A percentile compares a stretch with the other conserved stretches of the same genome.
phyloP scores from a whole-genome alignment of 1,140 invertebrate species.

The Diachasma alloeum region DNA sequence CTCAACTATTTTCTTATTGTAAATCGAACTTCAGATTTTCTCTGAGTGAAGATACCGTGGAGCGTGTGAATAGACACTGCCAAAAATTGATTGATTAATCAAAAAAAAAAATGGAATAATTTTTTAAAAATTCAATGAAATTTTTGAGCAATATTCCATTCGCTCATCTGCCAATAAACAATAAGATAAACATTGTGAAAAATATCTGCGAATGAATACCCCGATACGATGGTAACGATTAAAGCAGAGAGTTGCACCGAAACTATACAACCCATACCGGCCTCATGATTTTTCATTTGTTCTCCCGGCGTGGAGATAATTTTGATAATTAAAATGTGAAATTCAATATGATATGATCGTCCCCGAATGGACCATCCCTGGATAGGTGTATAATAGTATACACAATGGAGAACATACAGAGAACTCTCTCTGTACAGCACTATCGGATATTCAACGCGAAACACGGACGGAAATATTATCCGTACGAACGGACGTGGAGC shows the following conservation, averaged over 20 bases:
- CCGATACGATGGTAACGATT: background rate
- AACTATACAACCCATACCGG: background rate
- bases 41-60: too few species aligned
- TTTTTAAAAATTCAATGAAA: background rate
- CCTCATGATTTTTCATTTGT: constrained; percentile 8
- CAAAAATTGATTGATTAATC: too few species aligned
- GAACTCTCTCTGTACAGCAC: background rate
- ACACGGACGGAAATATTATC: constrained; percentile 25
- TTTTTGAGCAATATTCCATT: background rate
- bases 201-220: background rate
- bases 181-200: background rate
- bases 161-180: background rate
- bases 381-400: background rate
- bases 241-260: background rate
- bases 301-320: background rate
- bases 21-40: too few species aligned
- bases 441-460: constrained; percentile 17
- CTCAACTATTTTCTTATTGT: too few species aligned
- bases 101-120: too few species aligned
- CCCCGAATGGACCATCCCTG: background rate
- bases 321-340: constrained; percentile 18
- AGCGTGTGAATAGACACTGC: too few species aligned
- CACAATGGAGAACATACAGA: background rate
- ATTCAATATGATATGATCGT: constrained; percentile 11
- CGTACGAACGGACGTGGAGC: constrained; percentile 23